Evolutionary conservation across 2,888 invertebrate species (phyloP).

Genomic region (Harpalus rufipes): DNA sequence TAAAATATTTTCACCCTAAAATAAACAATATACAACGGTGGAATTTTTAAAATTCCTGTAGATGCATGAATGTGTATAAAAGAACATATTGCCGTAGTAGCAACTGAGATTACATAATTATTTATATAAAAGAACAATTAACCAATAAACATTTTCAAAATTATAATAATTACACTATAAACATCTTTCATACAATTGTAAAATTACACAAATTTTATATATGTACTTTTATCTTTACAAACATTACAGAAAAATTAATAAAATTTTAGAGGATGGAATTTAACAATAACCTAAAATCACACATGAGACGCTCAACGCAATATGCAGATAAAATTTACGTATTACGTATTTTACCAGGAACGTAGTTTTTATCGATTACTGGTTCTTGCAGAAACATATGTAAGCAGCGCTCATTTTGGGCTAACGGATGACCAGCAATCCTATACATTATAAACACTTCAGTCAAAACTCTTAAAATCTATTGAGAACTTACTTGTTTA

Average conservation of each 20-base stretch:
- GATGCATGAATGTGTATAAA: conserved; percentile 44
- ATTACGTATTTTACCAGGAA: conserved; percentile 99
- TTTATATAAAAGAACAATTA: conserved; percentile 42
- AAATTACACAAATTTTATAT: conserved; percentile 61
- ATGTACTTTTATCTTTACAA: conserved; percentile 59
- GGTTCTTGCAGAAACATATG: conserved; percentile 99
- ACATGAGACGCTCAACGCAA: conserved; percentile 51
- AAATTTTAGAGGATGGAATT: conserved; percentile 64
- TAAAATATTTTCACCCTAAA: conserved; percentile 63
- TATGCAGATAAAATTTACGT: conserved; percentile 81
- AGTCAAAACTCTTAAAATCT: conserved; percentile 3
- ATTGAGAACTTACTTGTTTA: conserved; percentile 90
- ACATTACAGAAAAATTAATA: conserved; percentile 57
- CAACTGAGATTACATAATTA: conserved; percentile 46
- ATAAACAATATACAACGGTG: conserved; percentile 56
- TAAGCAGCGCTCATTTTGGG: conserved; percentile 98
- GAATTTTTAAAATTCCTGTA: conserved; percentile 51
- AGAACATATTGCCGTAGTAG: conserved; percentile 29
- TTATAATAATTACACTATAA: conserved; percentile 56
- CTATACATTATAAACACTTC: conserved; percentile 76
- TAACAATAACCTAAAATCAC: conserved; percentile 66
- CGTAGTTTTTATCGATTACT: conserved; percentile 99
- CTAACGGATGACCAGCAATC: conserved; percentile 98
- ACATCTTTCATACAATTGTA: conserved; percentile 51
- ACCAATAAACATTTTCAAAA: conserved; percentile 46